Base-by-base conservation (phyloP, 2,888 invertebrate species). In the Fissipunctia ypsillon region DNA sequence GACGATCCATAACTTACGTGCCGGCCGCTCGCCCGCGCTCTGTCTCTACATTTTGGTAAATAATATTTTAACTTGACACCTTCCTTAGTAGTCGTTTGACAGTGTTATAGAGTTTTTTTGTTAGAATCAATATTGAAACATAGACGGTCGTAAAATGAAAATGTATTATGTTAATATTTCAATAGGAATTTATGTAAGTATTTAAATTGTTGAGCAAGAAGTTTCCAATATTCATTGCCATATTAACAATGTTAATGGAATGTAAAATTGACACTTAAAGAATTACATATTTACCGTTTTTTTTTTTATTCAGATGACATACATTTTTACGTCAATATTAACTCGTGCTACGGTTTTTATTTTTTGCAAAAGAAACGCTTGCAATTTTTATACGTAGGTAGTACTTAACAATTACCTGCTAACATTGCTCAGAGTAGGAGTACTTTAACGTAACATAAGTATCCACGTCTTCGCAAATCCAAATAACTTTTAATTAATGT, bases 1-100 rank as follows among this genome's bases (percentile, higher is more conserved):
- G 91, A 92, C 91, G 89, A 91, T 90, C 89, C 91, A 93, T 93
- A 93, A 93, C 90, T 94, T 92, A 94, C 88, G 76, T 84, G 78
- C 52, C 87, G 85, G 87, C 80, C 86, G 85, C 79, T 81, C 80
- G 76, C 78, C 84, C 87, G 74, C 87, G 61, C 78, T n/a, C n/a
- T 48, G 65, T 83, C 80, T 72, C 69, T 83, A 81, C 78, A 76
- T 84, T 78, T 81, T 65, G 83, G 84, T 87, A 85, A 87, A 89
- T 88, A 88, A 89, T 90, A 88, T 90, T 90, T 88, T 90, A 84
- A 88, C 87, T 88, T 89, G 90, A 90, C 91, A 90, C 91, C 90
- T 91, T 91, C 91, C 86, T 80, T 89, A 88, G 91, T 91, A 91
- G 91, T 88, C 87, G 77, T 83, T 82, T 73, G 84, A 82, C 85